phyloP scores from a whole-genome alignment of 2,797 vertebrate genomes.

The Helicolenus hilgendorfi region DNA sequence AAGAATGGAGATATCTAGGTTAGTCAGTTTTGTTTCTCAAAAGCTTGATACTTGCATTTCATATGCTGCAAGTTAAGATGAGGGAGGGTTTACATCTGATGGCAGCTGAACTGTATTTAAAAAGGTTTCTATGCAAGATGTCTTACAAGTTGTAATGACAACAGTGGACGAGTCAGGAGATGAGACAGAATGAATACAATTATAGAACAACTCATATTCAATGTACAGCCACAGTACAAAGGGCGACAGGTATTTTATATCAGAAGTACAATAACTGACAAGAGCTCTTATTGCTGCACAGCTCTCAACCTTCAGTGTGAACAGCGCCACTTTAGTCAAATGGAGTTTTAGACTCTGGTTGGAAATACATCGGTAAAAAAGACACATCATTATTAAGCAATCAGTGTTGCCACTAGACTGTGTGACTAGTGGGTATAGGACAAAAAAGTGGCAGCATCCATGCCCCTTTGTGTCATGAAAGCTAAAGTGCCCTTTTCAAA shows the following conservation, averaged over 20 bases:
- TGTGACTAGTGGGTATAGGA: not conserved
- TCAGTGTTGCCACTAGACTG: not conserved
- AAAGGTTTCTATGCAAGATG: not conserved
- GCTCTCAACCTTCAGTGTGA: constrained; percentile 52
- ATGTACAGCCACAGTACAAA: not conserved
- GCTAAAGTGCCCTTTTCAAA: constrained; percentile 38
- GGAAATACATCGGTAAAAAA: constrained; percentile 15
- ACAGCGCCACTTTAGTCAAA: constrained; percentile 39
- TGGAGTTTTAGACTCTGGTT: not conserved
- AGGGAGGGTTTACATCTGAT: not conserved
- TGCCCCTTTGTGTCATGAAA: not conserved
- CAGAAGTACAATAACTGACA: constrained; percentile 21
- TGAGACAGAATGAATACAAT: constrained; percentile 12
- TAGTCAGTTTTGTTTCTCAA: not conserved
- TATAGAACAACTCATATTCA: constrained; percentile 1
- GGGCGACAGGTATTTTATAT: constrained; percentile 17
- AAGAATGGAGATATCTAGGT: not conserved
- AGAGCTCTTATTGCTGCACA: constrained; percentile 34
- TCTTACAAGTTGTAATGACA: not conserved
- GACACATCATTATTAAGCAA: not conserved
- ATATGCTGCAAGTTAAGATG: not conserved
- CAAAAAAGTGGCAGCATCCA: not conserved
- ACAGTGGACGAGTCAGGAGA: not conserved
- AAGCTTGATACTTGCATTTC: not conserved
- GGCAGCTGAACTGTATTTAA: not conserved